A percentile compares a stretch with the other conserved stretches of the same genome.
Evolutionary conservation across 2,888 invertebrate genomes (phyloP).

Genomic region (Dasysyrphus albostriatus): DNA sequence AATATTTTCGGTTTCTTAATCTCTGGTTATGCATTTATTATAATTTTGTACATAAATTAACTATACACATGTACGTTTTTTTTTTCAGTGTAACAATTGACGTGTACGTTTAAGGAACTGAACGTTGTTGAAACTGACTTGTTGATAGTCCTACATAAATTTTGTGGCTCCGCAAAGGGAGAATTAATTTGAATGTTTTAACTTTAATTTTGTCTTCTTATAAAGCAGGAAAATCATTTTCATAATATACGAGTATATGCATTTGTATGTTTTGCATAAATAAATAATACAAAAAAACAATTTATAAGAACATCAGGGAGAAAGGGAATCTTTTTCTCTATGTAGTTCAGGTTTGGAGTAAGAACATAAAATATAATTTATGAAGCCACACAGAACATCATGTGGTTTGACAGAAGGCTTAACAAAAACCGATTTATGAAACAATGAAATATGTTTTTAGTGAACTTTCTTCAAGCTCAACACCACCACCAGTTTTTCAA

Average conservation of each 20-base stretch:
- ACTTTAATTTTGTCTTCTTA: constrained; percentile 10
- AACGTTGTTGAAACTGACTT: constrained; percentile 5
- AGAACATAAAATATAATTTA: not conserved
- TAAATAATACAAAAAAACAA: constrained; percentile 26
- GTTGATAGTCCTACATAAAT: constrained; percentile 3
- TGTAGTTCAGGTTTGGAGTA: not conserved
- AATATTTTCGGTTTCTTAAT: not conserved
- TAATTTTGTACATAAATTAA: constrained; percentile 4
- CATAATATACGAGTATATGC: not conserved
- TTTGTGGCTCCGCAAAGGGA: constrained; percentile 7
- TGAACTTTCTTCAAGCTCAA: no score
- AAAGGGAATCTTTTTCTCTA: constrained; percentile 11
- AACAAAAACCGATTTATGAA: not conserved
- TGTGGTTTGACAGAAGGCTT: not conserved
- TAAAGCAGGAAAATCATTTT: constrained; percentile 9
- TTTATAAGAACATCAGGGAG: not conserved
- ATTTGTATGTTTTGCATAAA: constrained; percentile 23
- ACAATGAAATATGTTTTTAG: no score
- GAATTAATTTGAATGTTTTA: constrained; percentile 41
- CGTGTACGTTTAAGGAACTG: not conserved
- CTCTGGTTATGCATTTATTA: not conserved
- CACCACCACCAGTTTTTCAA: no score
- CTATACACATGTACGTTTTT: not conserved
- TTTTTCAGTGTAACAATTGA: not conserved
- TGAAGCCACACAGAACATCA: not conserved